These are phyloP conservation scores for Otolemur crassicaudatus DNA, from an alignment of 2,797 vertebrate species.

Conservation along the genomic window DNA sequence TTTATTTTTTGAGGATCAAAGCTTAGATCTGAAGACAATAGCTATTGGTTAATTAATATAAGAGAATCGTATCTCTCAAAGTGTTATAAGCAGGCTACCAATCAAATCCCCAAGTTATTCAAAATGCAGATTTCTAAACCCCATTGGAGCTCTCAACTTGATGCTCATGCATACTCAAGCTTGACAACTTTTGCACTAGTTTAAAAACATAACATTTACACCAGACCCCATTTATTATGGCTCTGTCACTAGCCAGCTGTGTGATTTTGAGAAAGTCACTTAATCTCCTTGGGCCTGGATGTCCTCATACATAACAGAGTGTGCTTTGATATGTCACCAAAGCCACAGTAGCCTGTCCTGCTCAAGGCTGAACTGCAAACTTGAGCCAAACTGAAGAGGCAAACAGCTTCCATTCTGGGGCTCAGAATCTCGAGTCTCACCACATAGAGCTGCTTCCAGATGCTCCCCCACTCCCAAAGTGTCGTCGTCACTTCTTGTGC, in stretches of 20 bases:
- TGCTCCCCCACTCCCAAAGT: constrained; percentile 97
- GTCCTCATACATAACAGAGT: background rate
- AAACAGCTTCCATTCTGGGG: background rate
- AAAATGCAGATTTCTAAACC: constrained; percentile 1
- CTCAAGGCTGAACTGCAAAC: background rate
- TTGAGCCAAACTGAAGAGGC: background rate
- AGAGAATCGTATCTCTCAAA: constrained; percentile 13
- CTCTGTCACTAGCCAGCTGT: background rate
- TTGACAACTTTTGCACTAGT: background rate
- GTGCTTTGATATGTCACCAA: background rate
- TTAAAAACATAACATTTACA: background rate
- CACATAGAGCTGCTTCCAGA: constrained; percentile 98
- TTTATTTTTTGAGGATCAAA: constrained; percentile 57
- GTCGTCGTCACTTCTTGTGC: constrained; percentile 98
- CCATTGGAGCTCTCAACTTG: background rate
- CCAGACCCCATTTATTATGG: background rate
- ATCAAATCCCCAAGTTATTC: constrained; percentile 13
- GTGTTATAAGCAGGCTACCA: background rate
- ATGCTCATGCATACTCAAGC: background rate
- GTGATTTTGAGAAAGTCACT: background rate
- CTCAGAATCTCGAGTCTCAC: constrained; percentile 84
- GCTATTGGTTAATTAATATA: constrained; percentile 52
- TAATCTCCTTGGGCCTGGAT: background rate
- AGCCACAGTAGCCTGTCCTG: background rate
- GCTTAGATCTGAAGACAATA: constrained; percentile 41